Percentiles rank a stretch among this genome's conserved stretches.
phyloP scores from a whole-genome alignment of 2,888 invertebrate species.

The Microplitis manilae region DNA sequence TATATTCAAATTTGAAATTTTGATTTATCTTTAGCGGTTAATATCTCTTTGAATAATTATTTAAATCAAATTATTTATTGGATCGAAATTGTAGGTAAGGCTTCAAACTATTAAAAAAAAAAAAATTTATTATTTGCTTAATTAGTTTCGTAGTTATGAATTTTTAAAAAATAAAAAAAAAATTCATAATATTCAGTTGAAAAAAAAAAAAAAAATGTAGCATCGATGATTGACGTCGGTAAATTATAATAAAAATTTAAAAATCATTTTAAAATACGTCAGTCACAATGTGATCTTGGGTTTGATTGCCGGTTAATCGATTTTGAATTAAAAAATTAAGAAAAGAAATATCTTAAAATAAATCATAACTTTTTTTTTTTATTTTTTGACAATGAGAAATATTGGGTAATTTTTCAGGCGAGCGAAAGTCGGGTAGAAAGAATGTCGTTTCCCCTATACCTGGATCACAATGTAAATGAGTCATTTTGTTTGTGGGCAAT shows the following conservation, averaged over 20 bases:
- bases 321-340: not conserved
- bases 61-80: no score
- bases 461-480: not conserved
- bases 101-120: no score
- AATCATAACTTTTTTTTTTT: not conserved
- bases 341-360: not conserved
- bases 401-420: not conserved
- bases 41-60: no score
- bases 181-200: not conserved
- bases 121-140: no score
- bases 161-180: not conserved
- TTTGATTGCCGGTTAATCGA: slow-evolving; percentile 1
- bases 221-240: not conserved
- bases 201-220: not conserved
- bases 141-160: no score
- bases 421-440: not conserved
- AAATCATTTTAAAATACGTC: not conserved
- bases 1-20: no score
- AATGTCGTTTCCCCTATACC: not conserved
- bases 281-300: not conserved
- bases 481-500: not conserved
- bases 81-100: no score
- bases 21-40: no score
- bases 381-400: not conserved
- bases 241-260: not conserved